Evolutionary conservation across 2,888 invertebrate species (phyloP).

Genomic region (Hofmannophila pseudospretella): DNA sequence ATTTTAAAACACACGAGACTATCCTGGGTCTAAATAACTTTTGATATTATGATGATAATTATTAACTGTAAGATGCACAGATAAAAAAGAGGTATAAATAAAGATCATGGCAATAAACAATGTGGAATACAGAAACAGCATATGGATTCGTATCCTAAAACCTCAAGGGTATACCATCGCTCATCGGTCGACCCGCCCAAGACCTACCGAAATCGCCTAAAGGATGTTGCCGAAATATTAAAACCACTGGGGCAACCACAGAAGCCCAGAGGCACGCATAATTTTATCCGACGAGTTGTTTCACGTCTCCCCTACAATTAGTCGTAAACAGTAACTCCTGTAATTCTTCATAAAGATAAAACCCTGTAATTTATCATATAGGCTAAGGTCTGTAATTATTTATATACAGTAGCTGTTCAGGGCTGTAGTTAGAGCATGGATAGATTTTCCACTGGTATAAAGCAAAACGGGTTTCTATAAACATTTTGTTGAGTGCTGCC

Average conservation of each 20-base stretch:
- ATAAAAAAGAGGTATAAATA: too few relatives aligned
- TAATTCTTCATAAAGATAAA: slow-evolving; percentile 36
- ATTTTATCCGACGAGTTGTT: slow-evolving; percentile 7
- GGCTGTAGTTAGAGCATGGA: too few relatives aligned
- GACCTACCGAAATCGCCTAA: slow-evolving; percentile 2
- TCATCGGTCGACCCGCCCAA: slow-evolving; percentile 1
- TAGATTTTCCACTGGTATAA: too few relatives aligned
- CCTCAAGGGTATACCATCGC: not conserved
- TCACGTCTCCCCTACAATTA: slow-evolving; percentile 51
- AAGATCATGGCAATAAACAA: too few relatives aligned
- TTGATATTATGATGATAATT: too few relatives aligned
- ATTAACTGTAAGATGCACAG: too few relatives aligned
- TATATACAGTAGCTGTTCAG: slow-evolving; percentile 33
- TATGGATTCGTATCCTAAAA: too few relatives aligned
- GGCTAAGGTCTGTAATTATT: slow-evolving; percentile 2
- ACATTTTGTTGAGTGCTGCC: too few relatives aligned
- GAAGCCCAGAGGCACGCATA: slow-evolving; percentile 3
- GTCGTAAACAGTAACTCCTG: slow-evolving; percentile 38
- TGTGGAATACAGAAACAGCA: too few relatives aligned
- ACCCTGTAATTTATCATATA: slow-evolving; percentile 3
- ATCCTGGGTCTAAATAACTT: too few relatives aligned
- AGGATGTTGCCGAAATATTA: slow-evolving; percentile 1
- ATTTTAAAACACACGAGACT: too few relatives aligned
- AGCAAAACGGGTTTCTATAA: too few relatives aligned
- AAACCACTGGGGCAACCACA: not conserved